phyloP scores from a whole-genome alignment of 2,113 vertebrate genomes.

The Oreochromis tanganicae region DNA sequence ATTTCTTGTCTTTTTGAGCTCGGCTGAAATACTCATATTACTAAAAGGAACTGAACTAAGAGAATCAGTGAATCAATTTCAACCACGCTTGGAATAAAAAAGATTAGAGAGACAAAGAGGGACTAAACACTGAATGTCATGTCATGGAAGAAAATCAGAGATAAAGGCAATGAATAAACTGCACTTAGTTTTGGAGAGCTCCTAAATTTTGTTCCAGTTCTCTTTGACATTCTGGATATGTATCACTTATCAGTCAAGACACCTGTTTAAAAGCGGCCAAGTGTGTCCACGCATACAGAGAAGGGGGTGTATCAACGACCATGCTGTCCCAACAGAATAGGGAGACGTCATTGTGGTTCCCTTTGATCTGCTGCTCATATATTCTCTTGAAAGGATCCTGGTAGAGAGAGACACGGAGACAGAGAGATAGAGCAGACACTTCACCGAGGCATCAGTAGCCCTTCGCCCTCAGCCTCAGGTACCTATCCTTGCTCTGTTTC shows the following conservation, averaged over 20 bases:
- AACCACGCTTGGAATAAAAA: background rate
- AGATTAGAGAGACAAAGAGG: background rate
- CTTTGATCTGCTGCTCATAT: conserved; percentile 73
- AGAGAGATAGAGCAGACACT: conserved; percentile 57
- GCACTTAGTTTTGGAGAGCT: background rate
- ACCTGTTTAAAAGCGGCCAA: conserved; percentile 55
- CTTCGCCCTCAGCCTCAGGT: conserved; percentile 67
- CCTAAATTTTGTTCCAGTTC: background rate
- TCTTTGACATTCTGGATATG: conserved; percentile 9
- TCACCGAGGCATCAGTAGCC: conserved; percentile 66
- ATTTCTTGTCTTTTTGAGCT: background rate
- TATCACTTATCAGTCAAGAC: conserved; percentile 56
- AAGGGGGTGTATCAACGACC: conserved; percentile 27
- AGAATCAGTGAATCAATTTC: background rate
- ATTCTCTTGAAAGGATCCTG: conserved; percentile 70
- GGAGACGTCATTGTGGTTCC: conserved; percentile 62
- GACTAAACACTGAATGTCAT: background rate
- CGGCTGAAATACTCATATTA: background rate
- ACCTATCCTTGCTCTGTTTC: conserved; percentile 64
- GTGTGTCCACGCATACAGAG: conserved; percentile 1
- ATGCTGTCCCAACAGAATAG: conserved; percentile 57
- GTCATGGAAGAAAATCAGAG: background rate
- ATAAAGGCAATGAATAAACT: conserved; percentile 15
- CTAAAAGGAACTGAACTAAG: background rate
- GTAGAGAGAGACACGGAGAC: conserved; percentile 18